Percentiles rank a stretch among this genome's conserved stretches.
Evolutionary conservation across 2,888 invertebrate species (phyloP).

Genomic region (Diabrotica balteata): DNA sequence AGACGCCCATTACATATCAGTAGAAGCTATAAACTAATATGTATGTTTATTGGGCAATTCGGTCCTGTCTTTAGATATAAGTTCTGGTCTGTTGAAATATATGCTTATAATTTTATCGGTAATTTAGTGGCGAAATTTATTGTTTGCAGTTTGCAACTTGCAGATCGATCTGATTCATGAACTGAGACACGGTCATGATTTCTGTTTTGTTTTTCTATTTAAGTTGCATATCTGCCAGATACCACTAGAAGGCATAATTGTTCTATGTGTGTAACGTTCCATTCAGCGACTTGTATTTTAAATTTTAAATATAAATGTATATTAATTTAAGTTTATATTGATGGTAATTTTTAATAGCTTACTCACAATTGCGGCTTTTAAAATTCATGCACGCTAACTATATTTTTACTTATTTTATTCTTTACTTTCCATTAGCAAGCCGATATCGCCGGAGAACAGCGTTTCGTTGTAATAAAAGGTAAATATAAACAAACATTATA

Average conservation of each 20-base stretch:
- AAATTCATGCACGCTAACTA: too few relatives aligned
- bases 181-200: slow-evolving; percentile 45
- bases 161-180: slow-evolving; percentile 51
- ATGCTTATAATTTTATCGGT: slow-evolving; percentile 59
- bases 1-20: too few relatives aligned
- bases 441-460: too few relatives aligned
- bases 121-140: slow-evolving; percentile 57
- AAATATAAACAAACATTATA: too few relatives aligned
- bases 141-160: slow-evolving; percentile 41
- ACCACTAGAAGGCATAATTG: slow-evolving; percentile 10
- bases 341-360: too few relatives aligned
- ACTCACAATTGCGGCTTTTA: too few relatives aligned
- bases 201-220: slow-evolving; percentile 31
- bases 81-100: slow-evolving; percentile 55
- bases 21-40: too few relatives aligned
- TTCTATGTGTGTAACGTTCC: slow-evolving; percentile 1
- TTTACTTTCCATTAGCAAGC: too few relatives aligned
- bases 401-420: too few relatives aligned
- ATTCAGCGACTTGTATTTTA: neutral
- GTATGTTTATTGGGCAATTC: neutral
- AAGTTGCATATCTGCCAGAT: neutral
- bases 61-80: neutral
- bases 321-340: too few relatives aligned
- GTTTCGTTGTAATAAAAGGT: too few relatives aligned
- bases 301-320: too few relatives aligned